phyloP scores from a whole-genome alignment of 2,888 invertebrate genomes.

The Andrena bucephala region DNA sequence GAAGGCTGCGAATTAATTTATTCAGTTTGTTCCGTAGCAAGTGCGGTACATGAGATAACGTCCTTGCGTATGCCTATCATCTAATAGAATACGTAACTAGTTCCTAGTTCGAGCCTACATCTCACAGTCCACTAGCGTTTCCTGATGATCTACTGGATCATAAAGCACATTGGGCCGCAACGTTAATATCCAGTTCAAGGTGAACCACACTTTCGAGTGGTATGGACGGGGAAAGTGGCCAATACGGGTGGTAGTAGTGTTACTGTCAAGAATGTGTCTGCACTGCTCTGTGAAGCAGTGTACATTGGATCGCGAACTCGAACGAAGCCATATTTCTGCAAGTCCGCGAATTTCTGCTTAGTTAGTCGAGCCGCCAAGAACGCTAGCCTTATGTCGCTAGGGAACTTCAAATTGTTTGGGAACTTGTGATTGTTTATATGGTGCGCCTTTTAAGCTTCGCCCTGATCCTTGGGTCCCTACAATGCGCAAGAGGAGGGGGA shows the following conservation, averaged over 20 bases:
- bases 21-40: neutral
- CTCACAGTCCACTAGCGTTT: constrained; percentile 21
- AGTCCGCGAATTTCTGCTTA: constrained; percentile 1
- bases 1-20: neutral
- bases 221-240: constrained; percentile 71
- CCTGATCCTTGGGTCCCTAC: constrained; percentile 39
- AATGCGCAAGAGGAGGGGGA: constrained; percentile 50
- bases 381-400: constrained; percentile 11
- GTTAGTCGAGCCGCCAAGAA: neutral
- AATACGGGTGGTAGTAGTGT: constrained; percentile 36
- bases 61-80: constrained; percentile 21
- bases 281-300: constrained; percentile 67
- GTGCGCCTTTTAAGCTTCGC: constrained; percentile 56
- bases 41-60: neutral
- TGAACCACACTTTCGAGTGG: constrained; percentile 73
- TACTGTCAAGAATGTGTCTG: constrained; percentile 69
- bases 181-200: constrained; percentile 75
- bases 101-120: neutral
- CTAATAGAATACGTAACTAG: neutral
- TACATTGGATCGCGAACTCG: constrained; percentile 68
- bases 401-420: neutral
- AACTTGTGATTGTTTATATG: constrained; percentile 54
- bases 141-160: constrained; percentile 63
- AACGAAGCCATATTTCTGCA: constrained; percentile 47
- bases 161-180: constrained; percentile 43